Percentiles rank a stretch among this genome's conserved stretches.
These are phyloP conservation scores for Drosophila gaucha DNA, from an alignment of 2,888 invertebrate genomes.

Conservation along the genomic window DNA sequence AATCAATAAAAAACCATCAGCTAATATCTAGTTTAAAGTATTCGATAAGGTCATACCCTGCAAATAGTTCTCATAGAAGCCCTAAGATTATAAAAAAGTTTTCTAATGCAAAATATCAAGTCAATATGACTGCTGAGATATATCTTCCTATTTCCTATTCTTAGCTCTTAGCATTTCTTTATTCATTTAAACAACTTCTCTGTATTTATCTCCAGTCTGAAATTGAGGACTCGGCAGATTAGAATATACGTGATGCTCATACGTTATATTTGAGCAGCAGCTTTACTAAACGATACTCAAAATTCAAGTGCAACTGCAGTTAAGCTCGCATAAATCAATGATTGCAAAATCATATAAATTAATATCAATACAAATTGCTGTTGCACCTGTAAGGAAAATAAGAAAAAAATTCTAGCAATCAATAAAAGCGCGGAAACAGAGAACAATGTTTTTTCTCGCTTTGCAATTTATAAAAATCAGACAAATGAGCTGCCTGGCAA, in stretches of 20 bases:
- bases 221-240: no score
- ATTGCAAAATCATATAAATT: conserved; percentile 37
- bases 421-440: conserved; percentile 31
- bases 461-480: conserved; percentile 10
- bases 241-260: not conserved
- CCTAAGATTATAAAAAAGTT: no score
- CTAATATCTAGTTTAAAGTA: not conserved
- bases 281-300: not conserved
- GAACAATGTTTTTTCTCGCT: not conserved
- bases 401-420: conserved; percentile 1
- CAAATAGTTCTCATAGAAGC: not conserved
- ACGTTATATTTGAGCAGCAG: no score
- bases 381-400: not conserved
- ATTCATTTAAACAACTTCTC: no score
- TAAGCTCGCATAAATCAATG: conserved; percentile 35
- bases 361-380: conserved; percentile 24
- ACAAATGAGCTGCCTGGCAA: conserved; percentile 11
- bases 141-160: no score
- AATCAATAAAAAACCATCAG: conserved; percentile 25
- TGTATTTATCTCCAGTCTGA: no score
- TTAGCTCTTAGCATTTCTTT: no score
- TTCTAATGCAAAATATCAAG: not conserved
- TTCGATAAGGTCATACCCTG: conserved; percentile 20
- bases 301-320: conserved; percentile 7
- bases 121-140: no score